Base-by-base conservation (phyloP, 2,113 vertebrate species). In the Pygoscelis adeliae region DNA sequence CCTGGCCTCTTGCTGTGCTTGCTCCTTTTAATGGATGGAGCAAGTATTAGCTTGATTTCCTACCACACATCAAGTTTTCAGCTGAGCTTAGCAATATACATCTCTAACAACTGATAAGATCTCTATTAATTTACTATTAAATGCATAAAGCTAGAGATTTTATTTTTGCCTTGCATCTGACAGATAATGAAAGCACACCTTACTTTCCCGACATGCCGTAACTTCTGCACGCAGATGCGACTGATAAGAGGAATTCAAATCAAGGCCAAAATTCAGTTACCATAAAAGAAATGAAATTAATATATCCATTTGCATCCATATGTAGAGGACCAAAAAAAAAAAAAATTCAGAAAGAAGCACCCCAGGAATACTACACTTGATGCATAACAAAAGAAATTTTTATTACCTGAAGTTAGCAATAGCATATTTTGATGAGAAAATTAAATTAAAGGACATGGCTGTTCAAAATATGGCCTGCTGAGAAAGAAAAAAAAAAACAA, bases 31-130 rank as follows among this genome's bases (percentile, higher is more conserved):
- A 89, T 8, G 11, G 30, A 90, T 55, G 13, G 38, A 90, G 65
- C 83, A 95, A 86, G 26, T 82, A 95, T 77, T 91, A 96, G 92
- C 83, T 94, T 96, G 93, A 83, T 84, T 93, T 92, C 71, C 73
- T 87, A 91, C 76, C 80, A 74, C 78, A 89, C 63, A 56, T 38
- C 49, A 82, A 72, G 72, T 55, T 91, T 87, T 90, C 94, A 89
- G 74, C 87, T 95, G 93, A 96, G 87, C 63, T 81, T 69, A 89
- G 34, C 86, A 93, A 83, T 73, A 23, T 5, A 79, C 30, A 69
- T 69, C 78, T 94, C 40, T 72, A 94, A 67, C 32, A 85, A 89
- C 53, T 70, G 89, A 88, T 93, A 92, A 83, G 26, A 58, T 69
- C 86, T 91, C 78, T 71, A 53, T 78, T 87, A 85, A 53, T 83